A percentile compares a stretch with the other conserved stretches of the same genome.
phyloP scores from a whole-genome alignment of 2,888 invertebrate species.

The Noctuana brunneofusca region DNA sequence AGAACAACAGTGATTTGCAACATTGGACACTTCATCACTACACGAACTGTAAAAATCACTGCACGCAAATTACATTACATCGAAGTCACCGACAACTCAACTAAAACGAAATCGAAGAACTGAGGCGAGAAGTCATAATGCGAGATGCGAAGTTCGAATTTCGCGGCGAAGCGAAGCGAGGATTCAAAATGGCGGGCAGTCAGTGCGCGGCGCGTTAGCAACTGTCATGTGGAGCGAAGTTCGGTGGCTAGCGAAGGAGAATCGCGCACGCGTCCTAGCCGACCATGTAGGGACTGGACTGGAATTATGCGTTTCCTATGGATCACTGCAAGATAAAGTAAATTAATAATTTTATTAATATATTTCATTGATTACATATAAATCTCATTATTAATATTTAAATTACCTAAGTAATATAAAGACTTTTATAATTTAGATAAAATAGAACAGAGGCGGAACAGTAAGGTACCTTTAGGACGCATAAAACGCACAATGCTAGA shows the following conservation, averaged over 20 bases:
- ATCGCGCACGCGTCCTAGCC: conserved; percentile 52
- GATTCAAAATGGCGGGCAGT: conserved; percentile 40
- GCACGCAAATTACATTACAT: conserved; percentile 36
- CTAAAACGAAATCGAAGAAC: conserved; percentile 1
- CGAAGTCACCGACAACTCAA: conserved; percentile 10
- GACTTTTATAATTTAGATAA: no score
- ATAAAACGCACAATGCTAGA: no score
- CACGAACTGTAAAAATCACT: conserved; percentile 48
- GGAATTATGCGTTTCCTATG: conserved; percentile 9
- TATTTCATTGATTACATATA: no score
- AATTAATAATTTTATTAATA: no score
- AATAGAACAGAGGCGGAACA: no score
- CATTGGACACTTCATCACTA: conserved; percentile 62
- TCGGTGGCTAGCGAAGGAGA: conserved; percentile 47
- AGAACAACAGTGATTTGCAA: conserved; percentile 53
- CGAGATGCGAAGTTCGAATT: conserved; percentile 46
- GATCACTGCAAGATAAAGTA: not conserved
- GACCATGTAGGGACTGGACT: conserved; percentile 2
- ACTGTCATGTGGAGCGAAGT: conserved; percentile 49
- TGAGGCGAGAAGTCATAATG: conserved; percentile 36
- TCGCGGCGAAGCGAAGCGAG: conserved; percentile 38
- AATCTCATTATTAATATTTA: no score
- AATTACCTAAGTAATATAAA: no score
- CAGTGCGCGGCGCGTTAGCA: conserved; percentile 44
- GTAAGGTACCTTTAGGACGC: no score